Base-by-base conservation (phyloP, 2,113 vertebrate species). In the Malurus elegans region DNA sequence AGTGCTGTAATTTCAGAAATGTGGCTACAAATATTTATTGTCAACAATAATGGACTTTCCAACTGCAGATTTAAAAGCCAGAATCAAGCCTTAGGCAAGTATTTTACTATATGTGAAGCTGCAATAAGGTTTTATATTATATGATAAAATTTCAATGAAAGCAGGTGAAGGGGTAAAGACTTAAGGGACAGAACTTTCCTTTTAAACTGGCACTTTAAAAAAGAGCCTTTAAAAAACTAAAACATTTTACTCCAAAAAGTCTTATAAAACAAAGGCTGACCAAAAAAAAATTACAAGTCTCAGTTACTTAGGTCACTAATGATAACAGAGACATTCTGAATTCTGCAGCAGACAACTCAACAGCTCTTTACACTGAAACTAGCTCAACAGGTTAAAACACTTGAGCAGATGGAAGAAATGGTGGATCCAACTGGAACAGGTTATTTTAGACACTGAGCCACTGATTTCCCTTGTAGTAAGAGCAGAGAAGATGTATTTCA, bases 391-490 rank as follows among this genome's bases (percentile, higher is more conserved):
- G 26, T 45, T 69, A 23, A 69, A 82, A 44, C 20, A 45, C 60
- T 61, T 11, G 21, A 65, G 45, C 1, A 38, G 42, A 29, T 73
- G 62, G 45, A 62, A 75, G 66, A 60, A 64, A 57, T 2, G 42
- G n/a, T 54, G 67, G 64, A n/a, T 79, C 15, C 47, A 56, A 44
- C 23, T 62, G 50, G 4, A 38, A 17, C 4, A 36, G n/a, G 44
- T 42, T 18, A 15, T 65, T 84, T 45, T 12, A 54, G 20, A 36
- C 71, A 54, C 62, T 7, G 50, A 76, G 32, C 34, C 74, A 50
- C 9, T 1, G 0, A 2, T 8, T 40, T 24, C 48, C 80, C 13
- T 12, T 1, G 23, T 1, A 31, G 67, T 2, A 12, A 51, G 51
- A 88, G 64, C 83, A 56, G 34, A 45, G 40, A 70, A 25, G 8